phyloP scores from a whole-genome alignment of 1,140 invertebrate genomes.

The Aphis gossypii region DNA sequence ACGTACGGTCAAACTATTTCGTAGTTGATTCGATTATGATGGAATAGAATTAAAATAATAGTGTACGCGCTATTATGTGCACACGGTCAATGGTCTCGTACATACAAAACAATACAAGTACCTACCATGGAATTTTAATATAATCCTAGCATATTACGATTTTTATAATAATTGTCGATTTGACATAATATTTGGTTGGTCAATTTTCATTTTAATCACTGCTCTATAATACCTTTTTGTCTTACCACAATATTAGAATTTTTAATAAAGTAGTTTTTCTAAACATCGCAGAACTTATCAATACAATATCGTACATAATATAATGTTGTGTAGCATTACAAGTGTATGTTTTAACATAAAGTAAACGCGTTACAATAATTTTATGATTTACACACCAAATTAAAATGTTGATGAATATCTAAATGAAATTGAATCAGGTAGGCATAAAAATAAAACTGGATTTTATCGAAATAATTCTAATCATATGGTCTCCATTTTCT shows the following conservation, averaged over 20 bases:
- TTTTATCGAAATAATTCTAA: background rate
- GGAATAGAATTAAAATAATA: conserved; percentile 12
- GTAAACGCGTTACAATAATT: background rate
- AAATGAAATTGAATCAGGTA: background rate
- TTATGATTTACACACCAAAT: background rate
- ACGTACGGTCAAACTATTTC: background rate
- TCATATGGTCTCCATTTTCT: background rate
- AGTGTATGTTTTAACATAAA: background rate
- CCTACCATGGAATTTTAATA: background rate
- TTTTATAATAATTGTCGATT: background rate
- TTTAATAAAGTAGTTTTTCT: too few species aligned
- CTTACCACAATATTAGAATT: background rate
- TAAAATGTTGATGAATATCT: background rate
- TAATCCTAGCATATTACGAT: background rate
- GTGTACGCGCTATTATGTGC: background rate
- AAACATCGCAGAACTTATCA: background rate
- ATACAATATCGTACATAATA: background rate
- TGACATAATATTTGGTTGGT: background rate
- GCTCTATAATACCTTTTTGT: background rate
- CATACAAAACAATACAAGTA: background rate
- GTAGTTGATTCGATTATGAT: background rate
- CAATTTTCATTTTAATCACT: background rate
- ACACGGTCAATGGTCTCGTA: background rate
- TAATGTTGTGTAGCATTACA: background rate
- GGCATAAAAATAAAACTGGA: background rate